phyloP scores from a whole-genome alignment of 2,797 vertebrate species.

The Sebastes ruberrimus region DNA sequence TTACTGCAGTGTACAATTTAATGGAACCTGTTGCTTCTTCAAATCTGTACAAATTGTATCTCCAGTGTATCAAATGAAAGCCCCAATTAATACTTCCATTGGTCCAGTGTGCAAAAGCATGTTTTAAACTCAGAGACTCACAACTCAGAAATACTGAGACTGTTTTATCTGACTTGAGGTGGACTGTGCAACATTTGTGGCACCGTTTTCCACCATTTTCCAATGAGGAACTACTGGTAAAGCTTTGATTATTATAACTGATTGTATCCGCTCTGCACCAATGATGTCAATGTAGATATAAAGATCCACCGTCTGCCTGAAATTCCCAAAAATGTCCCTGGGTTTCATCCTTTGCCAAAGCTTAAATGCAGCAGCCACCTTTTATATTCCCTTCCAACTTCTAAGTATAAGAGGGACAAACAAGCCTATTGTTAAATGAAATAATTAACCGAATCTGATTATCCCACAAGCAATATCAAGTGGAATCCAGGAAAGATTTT shows the following conservation, averaged over 20 bases:
- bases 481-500: conserved; percentile 35
- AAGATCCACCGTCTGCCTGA: background rate
- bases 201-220: background rate
- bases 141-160: background rate
- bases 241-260: background rate
- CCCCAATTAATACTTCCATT: background rate
- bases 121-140: background rate
- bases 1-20: too few relatives aligned
- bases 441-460: conserved; percentile 38
- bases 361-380: background rate
- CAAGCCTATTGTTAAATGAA: conserved; percentile 33
- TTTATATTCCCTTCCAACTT: conserved; percentile 1
- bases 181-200: background rate
- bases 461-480: conserved; percentile 34
- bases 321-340: background rate
- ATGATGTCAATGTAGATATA: background rate
- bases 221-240: background rate
- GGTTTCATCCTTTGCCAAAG: background rate
- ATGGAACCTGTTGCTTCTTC: background rate
- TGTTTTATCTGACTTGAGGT: background rate
- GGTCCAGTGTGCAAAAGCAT: background rate
- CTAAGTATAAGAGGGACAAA: conserved; percentile 16
- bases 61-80: background rate
- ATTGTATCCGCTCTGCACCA: background rate
- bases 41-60: background rate